Evolutionary conservation across 2,888 invertebrate genomes (phyloP).

Genomic region (Ametastegia equiseti): DNA sequence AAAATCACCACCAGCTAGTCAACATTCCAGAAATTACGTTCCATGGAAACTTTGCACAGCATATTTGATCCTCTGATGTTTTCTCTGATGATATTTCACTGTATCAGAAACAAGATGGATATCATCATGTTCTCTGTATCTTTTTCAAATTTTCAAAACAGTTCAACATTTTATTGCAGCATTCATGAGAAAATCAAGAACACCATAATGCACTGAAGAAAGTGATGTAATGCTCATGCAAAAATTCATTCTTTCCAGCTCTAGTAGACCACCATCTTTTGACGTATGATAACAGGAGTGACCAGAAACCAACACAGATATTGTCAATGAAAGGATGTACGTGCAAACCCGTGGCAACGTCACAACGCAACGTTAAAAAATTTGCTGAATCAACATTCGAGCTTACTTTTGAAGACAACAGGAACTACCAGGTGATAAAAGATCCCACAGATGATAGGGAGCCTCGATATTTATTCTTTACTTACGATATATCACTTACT

Average conservation of each 20-base stretch:
- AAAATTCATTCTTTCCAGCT: conserved; percentile 54
- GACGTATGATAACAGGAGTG: conserved; percentile 67
- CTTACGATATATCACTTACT: conserved; percentile 13
- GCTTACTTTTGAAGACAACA: conserved; percentile 68
- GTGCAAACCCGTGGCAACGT: background rate
- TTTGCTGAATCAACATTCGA: conserved; percentile 70
- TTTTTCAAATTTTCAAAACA: too few species aligned
- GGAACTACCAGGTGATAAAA: conserved; percentile 64
- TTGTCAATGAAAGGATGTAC: conserved; percentile 64
- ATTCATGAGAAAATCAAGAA: background rate
- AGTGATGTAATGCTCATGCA: background rate
- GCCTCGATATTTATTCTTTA: too few species aligned
- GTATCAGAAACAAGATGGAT: too few species aligned
- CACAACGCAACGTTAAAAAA: conserved; percentile 61
- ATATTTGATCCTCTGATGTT: too few species aligned
- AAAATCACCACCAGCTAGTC: too few species aligned
- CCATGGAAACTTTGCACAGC: too few species aligned
- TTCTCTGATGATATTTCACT: too few species aligned
- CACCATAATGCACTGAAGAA: background rate
- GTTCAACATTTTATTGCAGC: background rate
- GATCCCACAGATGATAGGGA: background rate
- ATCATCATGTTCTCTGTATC: too few species aligned
- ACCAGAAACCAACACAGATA: conserved; percentile 64
- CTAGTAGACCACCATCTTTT: conserved; percentile 68
- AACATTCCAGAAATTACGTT: too few species aligned